These are phyloP conservation scores for Nannospalax galili DNA, from an alignment of 2,113 vertebrate genomes.

Conservation along the genomic window DNA sequence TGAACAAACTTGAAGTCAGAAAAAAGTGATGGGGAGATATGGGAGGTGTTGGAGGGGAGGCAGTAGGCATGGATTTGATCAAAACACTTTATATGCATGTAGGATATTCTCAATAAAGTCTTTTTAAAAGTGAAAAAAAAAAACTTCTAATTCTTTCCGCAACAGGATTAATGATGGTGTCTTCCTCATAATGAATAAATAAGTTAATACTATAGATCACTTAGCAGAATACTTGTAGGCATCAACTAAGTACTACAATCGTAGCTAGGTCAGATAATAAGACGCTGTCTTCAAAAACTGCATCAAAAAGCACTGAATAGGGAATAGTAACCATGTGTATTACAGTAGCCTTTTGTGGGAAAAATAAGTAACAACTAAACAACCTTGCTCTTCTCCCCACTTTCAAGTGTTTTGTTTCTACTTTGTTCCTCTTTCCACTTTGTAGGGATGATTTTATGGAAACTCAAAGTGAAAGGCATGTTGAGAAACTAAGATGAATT, in stretches of 20 bases:
- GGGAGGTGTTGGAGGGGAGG: no score
- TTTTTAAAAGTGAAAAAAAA: no score
- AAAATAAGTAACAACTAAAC: background rate
- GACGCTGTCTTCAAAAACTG: background rate
- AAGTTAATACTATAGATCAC: background rate
- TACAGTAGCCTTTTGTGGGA: no score
- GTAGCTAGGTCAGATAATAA: background rate
- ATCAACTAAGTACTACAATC: conserved; percentile 12
- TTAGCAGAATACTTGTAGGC: background rate
- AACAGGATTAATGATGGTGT: background rate
- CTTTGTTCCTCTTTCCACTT: background rate
- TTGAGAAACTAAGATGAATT: background rate
- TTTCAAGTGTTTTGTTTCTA: background rate
- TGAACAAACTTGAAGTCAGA: no score
- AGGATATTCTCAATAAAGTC: no score
- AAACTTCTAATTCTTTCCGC: conserved; percentile 22
- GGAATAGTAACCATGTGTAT: background rate
- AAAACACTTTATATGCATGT: no score
- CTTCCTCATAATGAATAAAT: background rate
- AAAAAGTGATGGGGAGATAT: no score
- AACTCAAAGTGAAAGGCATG: background rate
- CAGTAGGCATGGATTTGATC: no score
- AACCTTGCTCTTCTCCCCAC: background rate
- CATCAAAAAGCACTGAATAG: background rate
- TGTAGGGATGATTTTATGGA: background rate